A percentile compares a stretch with the other conserved stretches of the same genome.
These are phyloP conservation scores for Drosophila nigritarsus DNA, from an alignment of 2,888 invertebrate genomes.

Conservation along the genomic window DNA sequence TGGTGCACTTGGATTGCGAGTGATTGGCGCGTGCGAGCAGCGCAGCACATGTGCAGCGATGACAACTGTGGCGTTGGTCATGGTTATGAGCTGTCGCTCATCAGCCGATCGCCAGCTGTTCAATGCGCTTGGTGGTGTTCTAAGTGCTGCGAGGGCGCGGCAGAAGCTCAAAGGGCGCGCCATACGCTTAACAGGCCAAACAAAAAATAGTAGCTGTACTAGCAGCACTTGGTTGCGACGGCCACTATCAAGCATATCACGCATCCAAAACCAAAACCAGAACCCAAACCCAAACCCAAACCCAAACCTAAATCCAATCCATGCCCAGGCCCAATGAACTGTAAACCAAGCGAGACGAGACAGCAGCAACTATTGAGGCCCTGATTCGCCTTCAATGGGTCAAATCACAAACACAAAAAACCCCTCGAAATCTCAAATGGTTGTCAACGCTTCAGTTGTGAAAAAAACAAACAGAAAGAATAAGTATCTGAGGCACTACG, in stretches of 20 bases:
- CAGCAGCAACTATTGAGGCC: constrained; percentile 25
- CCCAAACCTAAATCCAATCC: not conserved
- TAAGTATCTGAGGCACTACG: not conserved
- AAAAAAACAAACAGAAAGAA: not conserved
- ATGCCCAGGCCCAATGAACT: constrained; percentile 64
- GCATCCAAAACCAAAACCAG: constrained; percentile 17
- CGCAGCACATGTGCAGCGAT: constrained; percentile 19
- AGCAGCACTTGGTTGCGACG: not conserved
- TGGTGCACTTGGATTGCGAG: constrained; percentile 61
- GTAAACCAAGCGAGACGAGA: constrained; percentile 51
- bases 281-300: not conserved
- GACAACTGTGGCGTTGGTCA: constrained; percentile 58
- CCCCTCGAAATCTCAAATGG: constrained; percentile 29
- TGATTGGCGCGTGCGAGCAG: constrained; percentile 19
- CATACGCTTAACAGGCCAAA: constrained; percentile 44
- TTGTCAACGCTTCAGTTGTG: constrained; percentile 59
- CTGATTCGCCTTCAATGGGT: constrained; percentile 63
- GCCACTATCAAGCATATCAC: constrained; percentile 21
- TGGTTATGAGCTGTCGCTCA: constrained; percentile 65
- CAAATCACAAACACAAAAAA: constrained; percentile 63
- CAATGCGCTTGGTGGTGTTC: constrained; percentile 1
- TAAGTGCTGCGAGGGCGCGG: not conserved
- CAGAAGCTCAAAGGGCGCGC: constrained; percentile 32
- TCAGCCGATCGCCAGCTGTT: constrained; percentile 46
- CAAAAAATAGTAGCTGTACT: not conserved